phyloP scores from a whole-genome alignment of 2,797 vertebrate genomes.

The Euthynnus affinis region DNA sequence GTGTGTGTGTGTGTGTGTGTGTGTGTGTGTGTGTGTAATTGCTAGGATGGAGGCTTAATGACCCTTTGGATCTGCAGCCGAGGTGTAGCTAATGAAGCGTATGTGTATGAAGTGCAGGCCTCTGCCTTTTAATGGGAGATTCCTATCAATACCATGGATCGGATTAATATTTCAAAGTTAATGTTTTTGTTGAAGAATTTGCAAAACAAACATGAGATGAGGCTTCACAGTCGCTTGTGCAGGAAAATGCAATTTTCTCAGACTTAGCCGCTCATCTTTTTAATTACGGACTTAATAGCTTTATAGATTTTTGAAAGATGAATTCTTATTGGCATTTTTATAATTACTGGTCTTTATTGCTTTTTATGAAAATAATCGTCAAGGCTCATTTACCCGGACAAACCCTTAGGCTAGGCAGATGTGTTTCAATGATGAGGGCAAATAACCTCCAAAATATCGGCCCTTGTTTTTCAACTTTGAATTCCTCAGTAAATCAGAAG shows the following conservation, averaged over 20 bases:
- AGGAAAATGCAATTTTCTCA: slow-evolving; percentile 89
- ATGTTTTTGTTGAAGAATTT: slow-evolving; percentile 90
- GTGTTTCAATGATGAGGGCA: slow-evolving; percentile 75
- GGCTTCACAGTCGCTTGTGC: slow-evolving; percentile 87
- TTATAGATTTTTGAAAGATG: slow-evolving; percentile 92
- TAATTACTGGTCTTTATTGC: slow-evolving; percentile 91
- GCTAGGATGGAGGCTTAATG: slow-evolving; percentile 85
- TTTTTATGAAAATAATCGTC: slow-evolving; percentile 91
- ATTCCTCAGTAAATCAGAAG: slow-evolving; percentile 42
- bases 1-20: slow-evolving; percentile 37
- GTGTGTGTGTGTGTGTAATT: slow-evolving; percentile 65
- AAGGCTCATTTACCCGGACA: slow-evolving; percentile 87
- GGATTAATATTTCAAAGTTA: slow-evolving; percentile 92
- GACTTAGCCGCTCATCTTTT: slow-evolving; percentile 89
- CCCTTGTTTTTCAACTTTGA: slow-evolving; percentile 67
- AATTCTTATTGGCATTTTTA: slow-evolving; percentile 91
- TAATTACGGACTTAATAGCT: slow-evolving; percentile 90
- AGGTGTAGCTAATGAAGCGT: slow-evolving; percentile 88
- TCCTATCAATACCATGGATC: slow-evolving; percentile 88
- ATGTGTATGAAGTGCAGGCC: slow-evolving; percentile 89
- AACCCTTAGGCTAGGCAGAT: slow-evolving; percentile 83
- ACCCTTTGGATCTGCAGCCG: slow-evolving; percentile 85
- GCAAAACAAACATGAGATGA: slow-evolving; percentile 87
- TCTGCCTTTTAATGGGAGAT: slow-evolving; percentile 85
- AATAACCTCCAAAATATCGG: slow-evolving; percentile 76